phyloP scores from a whole-genome alignment of 1,140 invertebrate species.

The Hormaphis cornu region DNA sequence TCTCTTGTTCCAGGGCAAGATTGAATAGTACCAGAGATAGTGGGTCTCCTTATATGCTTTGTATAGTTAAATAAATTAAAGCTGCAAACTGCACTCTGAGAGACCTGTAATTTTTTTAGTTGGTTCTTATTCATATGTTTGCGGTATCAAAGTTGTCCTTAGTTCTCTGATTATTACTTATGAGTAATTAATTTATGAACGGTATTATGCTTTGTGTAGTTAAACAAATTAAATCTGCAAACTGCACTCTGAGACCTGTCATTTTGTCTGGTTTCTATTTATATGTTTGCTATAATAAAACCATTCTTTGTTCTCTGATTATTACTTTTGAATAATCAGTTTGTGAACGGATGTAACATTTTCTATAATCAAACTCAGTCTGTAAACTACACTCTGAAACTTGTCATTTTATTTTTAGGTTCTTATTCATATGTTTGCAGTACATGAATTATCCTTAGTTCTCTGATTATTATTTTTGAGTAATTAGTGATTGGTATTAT shows the following conservation, averaged over 20 bases:
- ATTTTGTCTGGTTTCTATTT: conserved; percentile 28
- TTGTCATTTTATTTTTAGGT: not conserved
- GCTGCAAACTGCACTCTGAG: conserved; percentile 22
- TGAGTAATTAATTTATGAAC: no score
- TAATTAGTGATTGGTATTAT: no score
- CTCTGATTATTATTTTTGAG: not conserved
- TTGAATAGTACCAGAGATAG: no score
- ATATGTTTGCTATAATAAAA: conserved; percentile 12
- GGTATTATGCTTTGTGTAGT: no score
- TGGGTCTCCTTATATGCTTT: no score
- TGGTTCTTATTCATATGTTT: conserved; percentile 14
- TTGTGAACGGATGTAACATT: conserved; percentile 21
- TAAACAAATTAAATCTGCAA: not conserved
- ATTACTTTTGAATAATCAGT: not conserved
- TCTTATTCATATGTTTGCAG: conserved; percentile 20
- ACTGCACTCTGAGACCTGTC: conserved; percentile 28
- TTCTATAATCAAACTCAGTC: not conserved
- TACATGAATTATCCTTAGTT: not conserved
- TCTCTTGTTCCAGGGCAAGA: no score
- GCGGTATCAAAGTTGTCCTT: not conserved
- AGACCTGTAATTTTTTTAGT: conserved; percentile 10
- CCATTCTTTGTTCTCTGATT: conserved; percentile 20
- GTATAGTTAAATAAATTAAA: no score
- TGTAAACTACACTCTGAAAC: conserved; percentile 24
- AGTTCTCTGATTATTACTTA: not conserved